phyloP scores from a whole-genome alignment of 37 sponge, comb jelly and placozoan species.

The Beroe forskalii region DNA sequence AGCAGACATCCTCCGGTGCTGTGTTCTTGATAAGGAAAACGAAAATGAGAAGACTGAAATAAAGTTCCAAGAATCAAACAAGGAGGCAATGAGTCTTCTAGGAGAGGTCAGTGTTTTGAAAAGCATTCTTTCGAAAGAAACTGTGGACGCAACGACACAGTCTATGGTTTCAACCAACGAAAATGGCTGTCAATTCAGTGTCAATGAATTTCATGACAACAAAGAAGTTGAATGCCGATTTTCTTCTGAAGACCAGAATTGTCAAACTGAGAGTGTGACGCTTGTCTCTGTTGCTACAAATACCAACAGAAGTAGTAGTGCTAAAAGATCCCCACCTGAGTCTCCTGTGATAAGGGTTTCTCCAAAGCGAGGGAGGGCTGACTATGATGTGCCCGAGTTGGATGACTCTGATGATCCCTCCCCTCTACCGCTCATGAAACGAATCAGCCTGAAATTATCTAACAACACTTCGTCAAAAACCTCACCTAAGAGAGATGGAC shows the following conservation, averaged over 20 bases:
- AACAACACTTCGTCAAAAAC: no score
- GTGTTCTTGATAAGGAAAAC: not conserved
- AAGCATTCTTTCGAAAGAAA: not conserved
- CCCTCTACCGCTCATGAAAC: conserved; percentile 25
- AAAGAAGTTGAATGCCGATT: not conserved
- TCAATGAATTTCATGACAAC: not conserved
- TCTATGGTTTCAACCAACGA: not conserved
- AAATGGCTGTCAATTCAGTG: not conserved
- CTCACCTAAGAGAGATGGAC: no score
- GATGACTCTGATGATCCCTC: not conserved
- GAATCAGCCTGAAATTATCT: conserved; percentile 3
- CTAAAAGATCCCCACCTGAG: not conserved
- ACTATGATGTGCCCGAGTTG: not conserved
- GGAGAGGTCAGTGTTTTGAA: not conserved
- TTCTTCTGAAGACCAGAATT: not conserved
- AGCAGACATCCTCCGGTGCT: not conserved
- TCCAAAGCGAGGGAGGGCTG: not conserved
- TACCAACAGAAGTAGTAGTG: not conserved
- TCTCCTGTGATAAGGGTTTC: not conserved
- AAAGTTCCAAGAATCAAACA: not conserved
- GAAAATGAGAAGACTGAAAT: not conserved
- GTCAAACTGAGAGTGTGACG: not conserved
- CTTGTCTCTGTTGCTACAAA: not conserved
- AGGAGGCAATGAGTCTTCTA: not conserved
- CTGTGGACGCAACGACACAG: not conserved